These are phyloP conservation scores for Drosophila pseudotakahashii DNA, from an alignment of 2,888 invertebrate genomes.

Conservation along the genomic window DNA sequence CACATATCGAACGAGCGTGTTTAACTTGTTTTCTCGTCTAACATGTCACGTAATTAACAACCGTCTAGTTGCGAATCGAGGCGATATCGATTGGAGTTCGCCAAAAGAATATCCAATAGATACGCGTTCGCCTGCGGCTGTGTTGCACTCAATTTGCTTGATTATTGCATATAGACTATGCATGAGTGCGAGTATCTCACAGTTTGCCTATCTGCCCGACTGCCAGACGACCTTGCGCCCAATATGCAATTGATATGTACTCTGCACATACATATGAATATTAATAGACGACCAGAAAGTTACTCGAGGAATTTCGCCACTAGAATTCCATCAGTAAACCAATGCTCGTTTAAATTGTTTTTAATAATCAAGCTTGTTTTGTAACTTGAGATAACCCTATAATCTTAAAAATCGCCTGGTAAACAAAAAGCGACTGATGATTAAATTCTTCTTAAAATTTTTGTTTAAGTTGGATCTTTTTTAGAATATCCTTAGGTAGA, in stretches of 20 bases:
- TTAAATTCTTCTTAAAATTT: not conserved
- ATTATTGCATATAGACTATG: slow-evolving; percentile 4
- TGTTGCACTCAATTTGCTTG: slow-evolving; percentile 30
- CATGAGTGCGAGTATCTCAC: slow-evolving; percentile 27
- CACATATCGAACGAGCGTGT: slow-evolving; percentile 53
- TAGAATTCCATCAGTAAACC: slow-evolving; percentile 1
- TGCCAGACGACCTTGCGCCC: slow-evolving; percentile 67
- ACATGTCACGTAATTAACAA: slow-evolving; percentile 73
- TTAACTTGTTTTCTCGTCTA: slow-evolving; percentile 66
- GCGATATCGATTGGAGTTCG: slow-evolving; percentile 29
- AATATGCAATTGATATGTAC: slow-evolving; percentile 71
- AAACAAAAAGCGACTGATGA: not conserved
- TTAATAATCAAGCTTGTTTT: not conserved
- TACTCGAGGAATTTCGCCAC: slow-evolving; percentile 1
- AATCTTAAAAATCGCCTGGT: not conserved
- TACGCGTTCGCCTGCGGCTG: slow-evolving; percentile 2
- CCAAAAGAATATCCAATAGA: slow-evolving; percentile 37
- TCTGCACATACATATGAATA: slow-evolving; percentile 19
- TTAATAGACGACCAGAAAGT: slow-evolving; percentile 21
- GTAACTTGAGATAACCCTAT: not conserved
- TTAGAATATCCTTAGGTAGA: not conserved
- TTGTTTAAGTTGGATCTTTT: not conserved
- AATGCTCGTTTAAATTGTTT: not conserved
- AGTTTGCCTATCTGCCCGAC: slow-evolving; percentile 35
- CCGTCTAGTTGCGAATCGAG: slow-evolving; percentile 20